Percentiles rank a stretch among this genome's conserved stretches.
phyloP scores from a whole-genome alignment of 2,113 vertebrate species.

The Pycnonotus jocosus region DNA sequence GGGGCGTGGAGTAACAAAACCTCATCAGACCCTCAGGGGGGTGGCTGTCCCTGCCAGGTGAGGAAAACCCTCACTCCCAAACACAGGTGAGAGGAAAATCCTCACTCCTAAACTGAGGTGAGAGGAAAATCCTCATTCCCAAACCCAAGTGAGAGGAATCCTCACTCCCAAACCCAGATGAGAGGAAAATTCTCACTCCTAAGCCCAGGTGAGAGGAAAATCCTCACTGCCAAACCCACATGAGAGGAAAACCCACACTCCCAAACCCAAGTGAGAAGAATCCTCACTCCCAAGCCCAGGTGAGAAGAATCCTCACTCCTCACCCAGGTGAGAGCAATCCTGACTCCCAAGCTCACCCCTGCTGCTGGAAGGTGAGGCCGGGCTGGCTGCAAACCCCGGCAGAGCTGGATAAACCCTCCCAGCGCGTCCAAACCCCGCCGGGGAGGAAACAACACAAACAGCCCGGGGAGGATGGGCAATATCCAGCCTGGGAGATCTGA shows the following conservation, averaged over 20 bases:
- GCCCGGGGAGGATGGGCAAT: fast-evolving
- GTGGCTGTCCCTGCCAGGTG: neutral
- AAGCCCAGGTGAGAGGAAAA: neutral
- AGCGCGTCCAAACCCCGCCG: neutral
- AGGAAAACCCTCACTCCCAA: neutral
- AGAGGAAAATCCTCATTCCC: neutral
- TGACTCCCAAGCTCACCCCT: neutral
- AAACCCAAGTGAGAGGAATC: neutral
- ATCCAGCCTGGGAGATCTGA: neutral
- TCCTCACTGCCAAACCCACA: neutral
- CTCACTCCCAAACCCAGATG: neutral
- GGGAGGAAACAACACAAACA: neutral
- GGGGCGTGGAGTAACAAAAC: fast-evolving
- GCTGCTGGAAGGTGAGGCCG: fast-evolving
- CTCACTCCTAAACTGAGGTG: fast-evolving
- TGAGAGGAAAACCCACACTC: neutral
- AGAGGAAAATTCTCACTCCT: too few relatives aligned
- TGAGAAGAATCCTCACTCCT: neutral
- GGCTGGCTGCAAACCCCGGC: neutral
- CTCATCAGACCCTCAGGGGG: fast-evolving
- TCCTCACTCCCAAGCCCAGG: neutral
- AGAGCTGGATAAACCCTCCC: neutral
- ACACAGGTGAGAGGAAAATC: fast-evolving
- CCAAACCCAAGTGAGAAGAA: neutral
- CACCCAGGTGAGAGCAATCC: neutral